Conservation (phyloP, 2,797 vertebrate genomes). For the Amphiprion clarkii region DNA sequence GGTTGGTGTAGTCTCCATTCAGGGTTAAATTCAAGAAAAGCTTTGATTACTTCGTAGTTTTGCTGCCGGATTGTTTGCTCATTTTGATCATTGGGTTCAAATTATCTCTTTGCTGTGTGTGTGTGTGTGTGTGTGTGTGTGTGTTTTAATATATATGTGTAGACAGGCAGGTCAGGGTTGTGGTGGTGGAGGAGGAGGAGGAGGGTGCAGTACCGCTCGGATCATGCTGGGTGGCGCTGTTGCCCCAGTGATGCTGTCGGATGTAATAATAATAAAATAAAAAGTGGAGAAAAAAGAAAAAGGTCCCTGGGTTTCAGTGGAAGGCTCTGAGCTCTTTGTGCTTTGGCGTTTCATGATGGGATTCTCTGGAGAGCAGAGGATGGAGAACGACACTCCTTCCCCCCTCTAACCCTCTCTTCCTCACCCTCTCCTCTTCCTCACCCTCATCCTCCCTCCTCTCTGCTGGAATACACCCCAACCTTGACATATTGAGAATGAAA, state of each 20-base stretch:
- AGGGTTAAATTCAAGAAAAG: slow-evolving; percentile 68
- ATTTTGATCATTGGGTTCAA: slow-evolving; percentile 73
- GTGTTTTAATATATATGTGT: no score
- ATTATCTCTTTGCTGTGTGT: slow-evolving; percentile 2
- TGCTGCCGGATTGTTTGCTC: slow-evolving; percentile 49
- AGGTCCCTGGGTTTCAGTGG: slow-evolving; percentile 74
- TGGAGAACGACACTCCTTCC: slow-evolving; percentile 79
- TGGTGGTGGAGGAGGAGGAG: not conserved
- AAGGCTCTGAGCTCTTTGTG: slow-evolving; percentile 83
- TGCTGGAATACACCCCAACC: slow-evolving; percentile 80
- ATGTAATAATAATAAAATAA: no score
- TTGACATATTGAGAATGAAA: slow-evolving; percentile 83
- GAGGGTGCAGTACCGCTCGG: slow-evolving; percentile 41
- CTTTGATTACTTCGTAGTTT: slow-evolving; percentile 61
- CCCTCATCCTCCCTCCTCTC: slow-evolving; percentile 25
- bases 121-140: not conserved
- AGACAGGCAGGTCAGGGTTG: slow-evolving; percentile 48
- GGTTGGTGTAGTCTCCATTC: slow-evolving; percentile 59
- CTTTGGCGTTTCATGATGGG: slow-evolving; percentile 81
- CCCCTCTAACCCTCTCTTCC: slow-evolving; percentile 64
- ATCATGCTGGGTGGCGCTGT: slow-evolving; percentile 78
- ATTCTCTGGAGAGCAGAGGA: slow-evolving; percentile 84
- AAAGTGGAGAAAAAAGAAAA: slow-evolving; percentile 20
- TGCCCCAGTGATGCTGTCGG: slow-evolving; percentile 65
- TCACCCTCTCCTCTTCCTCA: not conserved